Base-by-base conservation (phyloP, 92 coral and sea anemone genomes). In the Scolanthus callimorphus region DNA sequence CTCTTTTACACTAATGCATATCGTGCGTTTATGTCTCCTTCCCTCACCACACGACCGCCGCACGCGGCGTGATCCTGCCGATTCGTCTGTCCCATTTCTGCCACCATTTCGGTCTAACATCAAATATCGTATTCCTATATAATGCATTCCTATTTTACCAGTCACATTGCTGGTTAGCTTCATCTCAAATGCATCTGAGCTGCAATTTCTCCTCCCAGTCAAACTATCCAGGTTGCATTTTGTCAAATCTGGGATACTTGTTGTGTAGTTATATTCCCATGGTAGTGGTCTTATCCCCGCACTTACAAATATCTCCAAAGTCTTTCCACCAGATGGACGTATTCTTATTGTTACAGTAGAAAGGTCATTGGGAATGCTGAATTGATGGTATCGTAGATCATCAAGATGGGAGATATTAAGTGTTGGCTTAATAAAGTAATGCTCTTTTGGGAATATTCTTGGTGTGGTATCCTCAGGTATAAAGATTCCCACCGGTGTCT, bases 141-240 rank as follows among this genome's bases (percentile, higher is more conserved):
- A 85, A 43, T 81, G 84, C 25, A 69, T 31, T 6, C 92, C 92
- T 17, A 47, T 34, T 17, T 44, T 56, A 9, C 76, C 88, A 17
- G 88, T 79, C 11, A 74, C 50, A 28, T 74, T 51, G 37, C 74
- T 81, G 6, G 88, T 62, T 51, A 85, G 30, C 12, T 29, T 17
- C 3, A 85, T 1, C 51, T 60, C 29, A 26, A 68, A 57, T 8
- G 92, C 87, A 75, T 85, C 88, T 31, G 49, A 52, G n/a, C 64
- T 73, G 58, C 92, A 85, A 46, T 72, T 85, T 6, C 3, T 10
- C 13, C 30, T 23, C n/a, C 22, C 30, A 8, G 20, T 34, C 41
- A 19, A 19, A 20, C 25, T 3, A 11, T 11, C 10, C 12, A 27
- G 52, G 2, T 25, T 28, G n/a, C 83, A 77, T 15, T 46, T 51